These are phyloP conservation scores for Arrhopalites spinosus DNA, from an alignment of 2,888 invertebrate genomes.

Conservation along the genomic window DNA sequence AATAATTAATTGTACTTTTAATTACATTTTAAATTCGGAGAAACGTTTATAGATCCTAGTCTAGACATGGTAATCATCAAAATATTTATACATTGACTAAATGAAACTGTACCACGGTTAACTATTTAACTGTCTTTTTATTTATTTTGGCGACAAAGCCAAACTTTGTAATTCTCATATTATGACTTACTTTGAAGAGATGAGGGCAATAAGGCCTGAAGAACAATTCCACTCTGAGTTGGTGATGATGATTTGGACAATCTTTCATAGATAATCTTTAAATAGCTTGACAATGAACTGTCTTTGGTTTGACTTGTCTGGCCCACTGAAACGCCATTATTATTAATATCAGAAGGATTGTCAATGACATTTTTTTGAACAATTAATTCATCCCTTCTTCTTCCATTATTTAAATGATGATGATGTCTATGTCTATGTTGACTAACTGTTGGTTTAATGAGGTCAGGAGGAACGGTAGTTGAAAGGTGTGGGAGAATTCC, in stretches of 20 bases:
- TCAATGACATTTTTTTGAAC: background rate
- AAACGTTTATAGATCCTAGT: too few species aligned
- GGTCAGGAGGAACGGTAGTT: background rate
- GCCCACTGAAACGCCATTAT: background rate
- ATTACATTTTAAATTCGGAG: too few species aligned
- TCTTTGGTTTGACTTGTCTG: background rate
- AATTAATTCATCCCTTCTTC: background rate
- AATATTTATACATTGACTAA: too few species aligned
- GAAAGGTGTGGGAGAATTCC: background rate
- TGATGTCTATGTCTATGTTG: background rate
- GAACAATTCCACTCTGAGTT: background rate
- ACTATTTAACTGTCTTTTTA: too few species aligned
- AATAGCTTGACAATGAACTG: background rate
- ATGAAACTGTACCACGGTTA: too few species aligned
- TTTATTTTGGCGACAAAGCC: too few species aligned
- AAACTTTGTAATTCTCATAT: too few species aligned
- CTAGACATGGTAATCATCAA: too few species aligned
- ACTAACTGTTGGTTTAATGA: too few species aligned
- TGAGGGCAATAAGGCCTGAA: background rate
- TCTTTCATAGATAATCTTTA: background rate
- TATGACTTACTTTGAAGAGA: background rate
- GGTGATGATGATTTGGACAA: background rate
- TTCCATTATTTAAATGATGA: background rate
- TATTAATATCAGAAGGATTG: background rate
- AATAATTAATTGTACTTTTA: too few species aligned